Percentiles rank a stretch among this genome's conserved stretches.
phyloP scores from a whole-genome alignment of 2,888 invertebrate genomes.

The Agonopterix subpropinquella region DNA sequence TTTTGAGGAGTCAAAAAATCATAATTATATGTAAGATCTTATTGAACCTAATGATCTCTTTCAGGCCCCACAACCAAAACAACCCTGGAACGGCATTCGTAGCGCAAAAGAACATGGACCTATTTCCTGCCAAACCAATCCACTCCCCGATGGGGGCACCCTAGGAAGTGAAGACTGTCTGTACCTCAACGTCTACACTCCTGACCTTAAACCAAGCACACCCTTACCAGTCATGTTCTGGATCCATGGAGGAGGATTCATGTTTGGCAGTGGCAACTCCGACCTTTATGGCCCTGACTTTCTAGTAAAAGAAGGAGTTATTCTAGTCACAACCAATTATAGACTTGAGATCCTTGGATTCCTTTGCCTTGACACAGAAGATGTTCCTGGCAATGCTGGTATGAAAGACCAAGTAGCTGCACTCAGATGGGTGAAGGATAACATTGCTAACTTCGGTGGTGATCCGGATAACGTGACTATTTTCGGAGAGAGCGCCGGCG shows the following conservation, averaged over 20 bases:
- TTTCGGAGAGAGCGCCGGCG: constrained; percentile 46
- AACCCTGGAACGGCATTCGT: constrained; percentile 48
- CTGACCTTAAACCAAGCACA: constrained; percentile 20
- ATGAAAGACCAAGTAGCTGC: constrained; percentile 37
- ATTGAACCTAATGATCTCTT: constrained; percentile 7
- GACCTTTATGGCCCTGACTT: constrained; percentile 30
- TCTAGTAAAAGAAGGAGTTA: constrained; percentile 25
- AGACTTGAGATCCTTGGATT: constrained; percentile 34
- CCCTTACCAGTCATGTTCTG: constrained; percentile 4
- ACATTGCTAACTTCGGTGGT: no score
- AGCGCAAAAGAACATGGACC: constrained; percentile 44
- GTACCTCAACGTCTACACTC: constrained; percentile 43
- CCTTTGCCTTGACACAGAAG: constrained; percentile 30
- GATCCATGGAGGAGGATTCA: constrained; percentile 34
- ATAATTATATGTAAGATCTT: background rate
- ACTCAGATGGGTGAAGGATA: no score
- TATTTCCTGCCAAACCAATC: constrained; percentile 34
- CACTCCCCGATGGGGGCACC: constrained; percentile 12
- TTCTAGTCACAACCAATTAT: constrained; percentile 37
- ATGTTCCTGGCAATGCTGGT: constrained; percentile 36
- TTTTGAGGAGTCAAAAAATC: background rate
- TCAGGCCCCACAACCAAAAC: constrained; percentile 46
- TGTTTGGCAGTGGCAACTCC: constrained; percentile 28
- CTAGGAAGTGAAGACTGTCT: constrained; percentile 45
- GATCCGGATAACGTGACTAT: constrained; percentile 31